Conservation (phyloP, 2,113 vertebrate species). For the Oryzias curvinotus region DNA sequence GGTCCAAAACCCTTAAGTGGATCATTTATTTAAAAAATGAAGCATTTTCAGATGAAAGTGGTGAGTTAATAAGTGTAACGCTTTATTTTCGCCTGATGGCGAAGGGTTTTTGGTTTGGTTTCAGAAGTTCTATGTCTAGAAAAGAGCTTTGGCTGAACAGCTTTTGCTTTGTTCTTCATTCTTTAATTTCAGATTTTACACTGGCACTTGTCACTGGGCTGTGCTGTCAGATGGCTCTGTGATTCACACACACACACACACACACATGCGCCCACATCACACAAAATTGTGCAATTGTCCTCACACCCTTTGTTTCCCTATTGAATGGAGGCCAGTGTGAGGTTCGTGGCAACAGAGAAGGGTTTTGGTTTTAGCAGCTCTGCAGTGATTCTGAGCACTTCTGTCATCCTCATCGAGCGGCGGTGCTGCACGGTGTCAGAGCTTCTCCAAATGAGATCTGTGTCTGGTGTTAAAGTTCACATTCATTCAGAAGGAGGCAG, state of each 20-base stretch:
- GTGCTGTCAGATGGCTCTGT: conserved; percentile 64
- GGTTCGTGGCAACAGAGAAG: conserved; percentile 32
- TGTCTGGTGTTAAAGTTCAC: conserved; percentile 38
- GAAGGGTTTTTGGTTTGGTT: too few relatives aligned
- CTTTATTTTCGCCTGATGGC: too few relatives aligned
- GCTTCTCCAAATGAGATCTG: conserved; percentile 32
- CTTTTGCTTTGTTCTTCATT: conserved; percentile 31
- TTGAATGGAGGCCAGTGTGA: conserved; percentile 35
- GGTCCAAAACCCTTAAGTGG: background rate
- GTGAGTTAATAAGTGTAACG: too few relatives aligned
- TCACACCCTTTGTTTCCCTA: conserved; percentile 34
- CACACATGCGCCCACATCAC: conserved; percentile 43
- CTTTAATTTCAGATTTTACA: conserved; percentile 38
- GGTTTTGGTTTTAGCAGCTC: conserved; percentile 19
- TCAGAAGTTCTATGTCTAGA: too few relatives aligned
- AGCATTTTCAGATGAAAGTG: background rate
- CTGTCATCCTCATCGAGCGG: conserved; percentile 39
- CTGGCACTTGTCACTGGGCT: conserved; percentile 24
- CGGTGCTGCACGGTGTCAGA: conserved; percentile 24
- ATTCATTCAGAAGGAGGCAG: conserved; percentile 29
- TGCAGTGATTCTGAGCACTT: conserved; percentile 8
- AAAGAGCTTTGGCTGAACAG: conserved; percentile 9
- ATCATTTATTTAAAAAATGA: background rate
- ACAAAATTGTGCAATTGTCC: conserved; percentile 42
- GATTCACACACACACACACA: conserved; percentile 50